Evolutionary conservation across 2,888 invertebrate species (phyloP), one percentile per base, ranked within the genome.

Genomic region (Adelognathus sp.): DNA sequence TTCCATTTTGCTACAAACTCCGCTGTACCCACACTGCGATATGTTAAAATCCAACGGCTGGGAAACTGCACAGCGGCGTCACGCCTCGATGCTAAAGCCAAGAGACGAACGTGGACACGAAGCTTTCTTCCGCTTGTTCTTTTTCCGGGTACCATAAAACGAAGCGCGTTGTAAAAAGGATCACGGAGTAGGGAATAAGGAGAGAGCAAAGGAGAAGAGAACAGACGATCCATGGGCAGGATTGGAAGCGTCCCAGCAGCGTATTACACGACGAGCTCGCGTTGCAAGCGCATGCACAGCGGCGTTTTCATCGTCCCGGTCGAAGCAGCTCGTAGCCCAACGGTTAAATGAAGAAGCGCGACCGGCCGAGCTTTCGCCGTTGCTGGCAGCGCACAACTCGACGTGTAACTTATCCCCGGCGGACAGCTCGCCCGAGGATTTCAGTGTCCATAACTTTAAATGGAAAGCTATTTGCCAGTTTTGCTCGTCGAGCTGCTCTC

Each of bases 21-120:
- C n/a, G n/a, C n/a, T n/a, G n/a, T n/a, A n/a, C n/a, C n/a, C n/a
- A n/a, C n/a, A n/a, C n/a, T n/a, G n/a, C n/a, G n/a, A n/a, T n/a
- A n/a, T n/a, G 46, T 3, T 5, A 21, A 21, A 11, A 11, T 11
- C 46, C 46, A 46, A 21, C 16, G 27, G 27, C 71, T 44, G 52
- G 29, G 31, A 33, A 54, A 61, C 56, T 29, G 33, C 64, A 50
- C 27, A n/a, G n/a, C 73, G 74, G 76, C 80, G 81, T 82, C 83
- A 82, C 81, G 79, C 75, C 71, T 63, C 54, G 72, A 67, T 75
- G 75, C 74, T 84, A 82, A 84, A 81, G 76, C 80, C 63, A 63
- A 69, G 67, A 63, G 75, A 76, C 61, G 73, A 81, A 82, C 76
- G 78, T 77, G 80, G 76, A 81, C 77, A 60, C 67, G 77, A 79